Evolutionary conservation across 2,113 vertebrate species (phyloP), one percentile per base, ranked within the genome.

Genomic region (Setophaga kirtlandii): DNA sequence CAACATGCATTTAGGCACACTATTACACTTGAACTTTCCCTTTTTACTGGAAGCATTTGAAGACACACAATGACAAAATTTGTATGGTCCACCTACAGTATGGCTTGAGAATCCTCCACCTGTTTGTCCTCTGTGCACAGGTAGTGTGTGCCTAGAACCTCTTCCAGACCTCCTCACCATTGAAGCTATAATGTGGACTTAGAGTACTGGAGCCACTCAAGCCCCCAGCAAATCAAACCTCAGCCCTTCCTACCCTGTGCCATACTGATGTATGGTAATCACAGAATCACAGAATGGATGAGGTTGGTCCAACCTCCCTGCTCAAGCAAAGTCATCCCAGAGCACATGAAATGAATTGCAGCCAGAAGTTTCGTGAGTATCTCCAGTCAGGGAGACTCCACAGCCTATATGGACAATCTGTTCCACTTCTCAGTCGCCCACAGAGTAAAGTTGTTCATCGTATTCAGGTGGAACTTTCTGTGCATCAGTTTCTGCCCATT

Each of bases 101-200:
- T 75, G 47, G 7, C 27, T 92, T 49, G 30, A 56, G 33, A 33
- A 47, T 73, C 24, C 27, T 77, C 14, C 19, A 71, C 8, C 31
- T 46, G 31, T 68, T 69, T 83, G 20, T 62, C 25, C 28, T 64
- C 30, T 65, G 39, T 86, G 46, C 28, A 33, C 9, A 73, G 41
- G 11, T 10, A 39, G 23, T 47, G 7, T 65, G 63, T 65, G 30
- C 24, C 23, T 84, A 23, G 25, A 35, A 49, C 15, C 12, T 87
- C 1, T 0, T 74, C 37, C 60, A 82, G 5, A 78, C 4, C n/a
- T 87, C 41, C 17, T 77, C 4, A 2, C 24, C 47, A 49, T 1
- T 56, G 60, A 75, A 94, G 16, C 21, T 19, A 9, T 47, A 31
- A 22, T 5, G 8, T 47, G 21, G 27, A 35, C 5, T 65, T 78